phyloP scores from a whole-genome alignment of 2,888 invertebrate genomes.

The Conchocele bisecta region DNA sequence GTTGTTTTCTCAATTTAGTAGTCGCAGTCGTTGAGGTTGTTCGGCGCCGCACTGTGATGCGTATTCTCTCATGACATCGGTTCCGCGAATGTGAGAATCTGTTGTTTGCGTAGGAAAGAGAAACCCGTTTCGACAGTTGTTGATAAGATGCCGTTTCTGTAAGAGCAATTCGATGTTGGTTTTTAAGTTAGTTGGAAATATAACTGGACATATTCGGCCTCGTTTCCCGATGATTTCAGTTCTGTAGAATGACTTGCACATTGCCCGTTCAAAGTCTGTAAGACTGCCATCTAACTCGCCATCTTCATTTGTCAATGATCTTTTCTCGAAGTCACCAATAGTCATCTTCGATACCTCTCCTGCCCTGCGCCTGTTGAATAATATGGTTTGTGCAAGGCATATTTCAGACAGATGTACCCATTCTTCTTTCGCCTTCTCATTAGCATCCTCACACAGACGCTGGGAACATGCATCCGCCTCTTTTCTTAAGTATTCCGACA shows the following conservation, averaged over 20 bases:
- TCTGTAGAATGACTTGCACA: not conserved
- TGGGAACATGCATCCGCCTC: not conserved
- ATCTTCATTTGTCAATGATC: not conserved
- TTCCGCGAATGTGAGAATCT: slow-evolving; percentile 7
- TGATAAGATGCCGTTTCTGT: too few species aligned
- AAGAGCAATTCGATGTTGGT: slow-evolving; percentile 1
- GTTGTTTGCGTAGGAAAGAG: not conserved
- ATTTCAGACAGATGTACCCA: slow-evolving; percentile 10
- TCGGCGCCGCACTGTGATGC: slow-evolving; percentile 8
- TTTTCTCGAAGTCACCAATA: not conserved
- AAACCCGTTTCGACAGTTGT: too few species aligned
- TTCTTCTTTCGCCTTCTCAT: not conserved
- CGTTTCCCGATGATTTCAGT: slow-evolving; percentile 7
- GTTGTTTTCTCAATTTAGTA: slow-evolving; percentile 20
- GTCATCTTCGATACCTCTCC: slow-evolving; percentile 18
- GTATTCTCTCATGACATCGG: slow-evolving; percentile 6
- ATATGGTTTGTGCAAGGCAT: slow-evolving; percentile 5
- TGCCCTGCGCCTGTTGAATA: slow-evolving; percentile 13
- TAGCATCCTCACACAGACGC: not conserved
- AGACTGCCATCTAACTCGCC: not conserved
- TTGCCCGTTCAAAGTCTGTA: not conserved
- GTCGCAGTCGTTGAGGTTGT: slow-evolving; percentile 3
- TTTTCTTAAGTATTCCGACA: not conserved
- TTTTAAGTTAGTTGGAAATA: not conserved
- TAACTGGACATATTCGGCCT: slow-evolving; percentile 4